Evolutionary conservation across 92 coral and sea anemone genomes (phyloP), one percentile per base, ranked within the genome.

Genomic region (Paragorgia papillata): DNA sequence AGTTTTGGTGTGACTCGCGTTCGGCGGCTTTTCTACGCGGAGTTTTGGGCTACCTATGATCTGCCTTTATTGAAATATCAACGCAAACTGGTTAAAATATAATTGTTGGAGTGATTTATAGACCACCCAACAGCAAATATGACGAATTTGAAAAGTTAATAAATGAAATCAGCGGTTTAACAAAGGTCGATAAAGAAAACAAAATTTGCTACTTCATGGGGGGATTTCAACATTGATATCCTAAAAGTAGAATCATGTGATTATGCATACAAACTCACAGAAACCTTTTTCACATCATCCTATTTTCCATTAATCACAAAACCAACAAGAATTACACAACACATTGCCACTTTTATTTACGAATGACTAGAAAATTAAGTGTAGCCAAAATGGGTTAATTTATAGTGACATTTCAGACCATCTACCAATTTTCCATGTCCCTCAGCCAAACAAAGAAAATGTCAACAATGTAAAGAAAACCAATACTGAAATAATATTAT

Each of bases 361-460:
- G 40, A 66, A 66, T 39, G 10, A 35, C 20, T 53, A 66, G 22
- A 39, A 27, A 14, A 62, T 63, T 63, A 29, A 34, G 1, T 31
- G 28, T 10, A 66, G 56, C 40, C 5, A 35, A 18, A 63, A 63
- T 63, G 49, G 70, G 2, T 15, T 63, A 0, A 63, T 63, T 63
- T 63, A n/a, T 30, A 63, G 70, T 63, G 68, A 62, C 2, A 62
- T 62, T 34, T 62, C 68, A 62, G 31, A 62, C 33, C 68, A 62
- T 62, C 24, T 63, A 63, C 48, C 49, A 2, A 63, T 62, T 27
- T 17, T 62, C 1, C 69, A 62, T 33, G 20, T 62, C 7, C 14
- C 3, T 39, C 13, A 40, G 9, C 26, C 31, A 17, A 66, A 66
- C 8, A 39, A 5, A 7, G 0, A 66, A 0, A 39, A 66, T 0